Percentiles rank a stretch among this genome's conserved stretches.
phyloP scores from a whole-genome alignment of 2,888 invertebrate species.

The Tortricodes alternella region DNA sequence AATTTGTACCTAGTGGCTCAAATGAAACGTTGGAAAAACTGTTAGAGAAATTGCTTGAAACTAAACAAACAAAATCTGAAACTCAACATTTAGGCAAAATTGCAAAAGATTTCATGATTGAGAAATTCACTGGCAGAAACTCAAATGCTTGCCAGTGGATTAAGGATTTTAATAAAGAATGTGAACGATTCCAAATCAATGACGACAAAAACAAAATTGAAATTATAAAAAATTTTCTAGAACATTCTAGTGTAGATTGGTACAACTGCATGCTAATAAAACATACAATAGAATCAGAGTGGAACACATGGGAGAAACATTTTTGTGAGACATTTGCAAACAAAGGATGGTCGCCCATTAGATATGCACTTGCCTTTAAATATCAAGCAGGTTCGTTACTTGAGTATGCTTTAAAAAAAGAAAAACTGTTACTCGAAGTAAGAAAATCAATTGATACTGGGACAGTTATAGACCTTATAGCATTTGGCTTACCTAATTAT shows the following conservation, averaged over 20 bases:
- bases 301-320: no score
- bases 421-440: conserved; percentile 33
- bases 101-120: background rate
- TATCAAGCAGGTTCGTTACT: conserved; percentile 40
- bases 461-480: conserved; percentile 34
- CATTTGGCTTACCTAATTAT: conserved; percentile 23
- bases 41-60: background rate
- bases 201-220: conserved; percentile 10
- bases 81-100: background rate
- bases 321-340: conserved; percentile 35
- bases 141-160: conserved; percentile 21
- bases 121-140: conserved; percentile 26
- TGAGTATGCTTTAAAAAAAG: conserved; percentile 41
- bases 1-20: background rate
- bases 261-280: conserved; percentile 23
- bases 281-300: no score
- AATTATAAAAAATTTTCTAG: conserved; percentile 24
- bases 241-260: conserved; percentile 29
- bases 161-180: conserved; percentile 22
- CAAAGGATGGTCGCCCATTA: conserved; percentile 38
- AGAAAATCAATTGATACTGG: conserved; percentile 29
- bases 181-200: conserved; percentile 19
- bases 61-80: no score
- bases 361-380: conserved; percentile 39
- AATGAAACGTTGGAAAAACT: background rate